These are phyloP conservation scores for Bibio marci DNA, from an alignment of 2,888 invertebrate species.

Conservation along the genomic window DNA sequence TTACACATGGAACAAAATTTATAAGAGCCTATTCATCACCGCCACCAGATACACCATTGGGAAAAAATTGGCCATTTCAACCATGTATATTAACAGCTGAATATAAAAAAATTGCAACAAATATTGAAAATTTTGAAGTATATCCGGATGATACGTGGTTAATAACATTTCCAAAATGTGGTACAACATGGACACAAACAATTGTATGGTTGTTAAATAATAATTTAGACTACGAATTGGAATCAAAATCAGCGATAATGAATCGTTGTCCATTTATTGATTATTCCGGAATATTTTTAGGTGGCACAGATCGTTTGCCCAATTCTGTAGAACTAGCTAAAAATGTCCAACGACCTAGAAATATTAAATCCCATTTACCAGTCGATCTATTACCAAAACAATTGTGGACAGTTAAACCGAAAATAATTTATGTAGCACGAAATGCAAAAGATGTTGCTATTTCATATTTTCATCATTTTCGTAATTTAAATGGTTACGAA, in stretches of 20 bases:
- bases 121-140: not conserved
- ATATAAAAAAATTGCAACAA: not conserved
- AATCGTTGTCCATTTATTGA: not conserved
- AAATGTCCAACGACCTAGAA: not conserved
- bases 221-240: slow-evolving; percentile 7
- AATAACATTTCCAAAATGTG: not conserved
- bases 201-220: slow-evolving; percentile 7
- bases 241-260: not conserved
- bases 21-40: not conserved
- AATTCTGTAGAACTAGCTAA: not conserved
- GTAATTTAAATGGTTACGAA: slow-evolving; percentile 2
- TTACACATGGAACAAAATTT: not conserved
- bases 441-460: slow-evolving; percentile 66
- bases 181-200: slow-evolving; percentile 10
- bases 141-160: not conserved
- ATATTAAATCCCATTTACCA: slow-evolving; percentile 6
- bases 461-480: slow-evolving; percentile 45
- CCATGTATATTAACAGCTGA: not conserved
- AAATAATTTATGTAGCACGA: slow-evolving; percentile 55
- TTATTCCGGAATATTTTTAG: not conserved
- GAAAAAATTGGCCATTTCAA: not conserved
- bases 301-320: too few species aligned
- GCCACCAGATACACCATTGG: not conserved
- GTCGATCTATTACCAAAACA: slow-evolving; percentile 1
- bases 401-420: slow-evolving; percentile 5